Base-by-base conservation (phyloP, 2,888 invertebrate species). In the Drosophila atroscutellata region DNA sequence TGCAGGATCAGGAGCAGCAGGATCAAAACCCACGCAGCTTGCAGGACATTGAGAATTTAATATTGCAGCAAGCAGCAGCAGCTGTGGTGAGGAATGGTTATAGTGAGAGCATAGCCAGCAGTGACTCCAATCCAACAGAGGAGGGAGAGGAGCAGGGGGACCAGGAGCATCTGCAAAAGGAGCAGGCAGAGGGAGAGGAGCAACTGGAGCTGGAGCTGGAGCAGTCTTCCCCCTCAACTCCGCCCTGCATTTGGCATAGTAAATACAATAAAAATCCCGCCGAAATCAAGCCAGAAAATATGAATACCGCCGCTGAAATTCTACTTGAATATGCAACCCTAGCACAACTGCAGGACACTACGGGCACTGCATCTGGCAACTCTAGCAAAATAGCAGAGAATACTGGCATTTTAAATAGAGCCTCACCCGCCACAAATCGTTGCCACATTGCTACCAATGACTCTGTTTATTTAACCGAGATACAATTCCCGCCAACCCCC, bases 161-260 rank as follows among this genome's bases (percentile, higher is more conserved):
- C 13, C 15, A 15, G 7, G 20, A 37, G 18, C 37, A 37, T 37
- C 18, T 11, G 7, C 13, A 24, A 7, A 20, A 45, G 13, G 45
- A 15, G 45, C 45, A 45, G 20, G 15, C 20, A 34, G 55, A 26
- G 37, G 78, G 61, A 0, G 56, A 26, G 1, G 71, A 45, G 20
- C 42, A 45, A 15, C 20, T 45, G 20, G 45, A 45, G 13, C 13
- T 42, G 8, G 45, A 45, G 24, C 24, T 15, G 11, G n/a, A 66
- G n/a, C 56, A 62, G 2, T 59, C 26, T 0, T 37, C 50, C 2
- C 13, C 50, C 2, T 18, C 50, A 20, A 64, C 73, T 2, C 85
- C 91, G 0, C 39, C 68, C 5, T 92, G 91, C 37, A 83, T 91
- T 57, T 92, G 92, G 91, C 91, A 91, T 64, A 77, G 85, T 7